Base-by-base conservation (phyloP, 2,888 invertebrate species). In the Caenorhabditis sp. region DNA sequence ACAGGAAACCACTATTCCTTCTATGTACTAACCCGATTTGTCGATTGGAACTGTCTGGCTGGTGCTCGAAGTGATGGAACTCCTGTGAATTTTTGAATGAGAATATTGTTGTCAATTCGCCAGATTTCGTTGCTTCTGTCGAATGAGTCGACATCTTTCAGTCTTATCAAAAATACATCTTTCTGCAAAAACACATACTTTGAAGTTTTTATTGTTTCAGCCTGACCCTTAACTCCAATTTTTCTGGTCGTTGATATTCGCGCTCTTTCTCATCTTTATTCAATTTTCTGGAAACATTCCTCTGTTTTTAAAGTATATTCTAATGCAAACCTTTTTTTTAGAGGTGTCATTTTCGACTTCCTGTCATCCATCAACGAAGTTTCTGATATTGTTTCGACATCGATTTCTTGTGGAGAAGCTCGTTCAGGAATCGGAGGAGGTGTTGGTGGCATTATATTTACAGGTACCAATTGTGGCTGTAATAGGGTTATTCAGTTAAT, bases 61-160 rank as follows among this genome's bases (percentile, higher is more conserved):
- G 69, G 69, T 8, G 64, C 51, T 19, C 64, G 55, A 31, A 67
- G 27, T 4, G 75, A 75, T 19, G 75, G 69, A 26, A 75, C 64
- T 21, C 64, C 66, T 24, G 59, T 62, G n/a, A 69, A 75, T 31
- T 75, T 75, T 67, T 75, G 75, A 57, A 75, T 69, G 27, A 75
- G 37, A 37, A 75, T 26, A 36, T 75, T 69, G 36, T 75, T 75
- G 21, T 75, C 75, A 58, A 75, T 60, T 64, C 75, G 62, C 75
- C 75, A 75, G 19, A 75, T 63, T 58, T 75, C 75, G n/a, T 66
- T 67, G n/a, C 57, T 65, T 1, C 75, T 62, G 55, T 62, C 31
- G 21, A 75, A 62, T 14, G 69, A 69, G 27, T 67, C 75, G 8
- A 75, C 54, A 61, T 75, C 75, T 62, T 62, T 67, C 3, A 75